phyloP scores from a whole-genome alignment of 2,888 invertebrate genomes.

The Idaea dimidiata region DNA sequence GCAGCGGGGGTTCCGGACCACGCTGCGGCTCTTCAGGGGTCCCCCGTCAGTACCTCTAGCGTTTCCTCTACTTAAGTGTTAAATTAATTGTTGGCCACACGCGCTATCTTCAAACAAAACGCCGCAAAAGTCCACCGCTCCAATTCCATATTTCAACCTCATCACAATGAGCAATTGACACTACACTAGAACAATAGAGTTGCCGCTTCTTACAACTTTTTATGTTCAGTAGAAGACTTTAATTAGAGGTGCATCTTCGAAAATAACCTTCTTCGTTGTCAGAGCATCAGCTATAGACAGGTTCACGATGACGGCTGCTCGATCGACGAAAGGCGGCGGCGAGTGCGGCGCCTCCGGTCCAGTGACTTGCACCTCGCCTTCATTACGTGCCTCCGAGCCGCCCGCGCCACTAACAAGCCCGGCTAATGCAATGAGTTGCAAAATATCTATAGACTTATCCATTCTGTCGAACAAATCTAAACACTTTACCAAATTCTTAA shows the following conservation, averaged over 20 bases:
- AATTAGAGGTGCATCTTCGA: conserved; percentile 75
- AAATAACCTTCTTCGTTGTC: conserved; percentile 76
- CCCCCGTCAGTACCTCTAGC: conserved; percentile 32
- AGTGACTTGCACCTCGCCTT: conserved; percentile 75
- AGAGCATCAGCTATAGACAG: conserved; percentile 71
- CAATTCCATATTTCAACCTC: conserved; percentile 43
- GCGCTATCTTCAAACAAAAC: conserved; percentile 22
- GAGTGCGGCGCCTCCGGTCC: conserved; percentile 62
- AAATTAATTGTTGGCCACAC: conserved; percentile 64
- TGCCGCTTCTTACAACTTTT: conserved; percentile 64
- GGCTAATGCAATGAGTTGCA: conserved; percentile 80
- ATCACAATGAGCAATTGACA: conserved; percentile 36
- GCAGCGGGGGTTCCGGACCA: conserved; percentile 49
- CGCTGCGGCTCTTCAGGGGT: conserved; percentile 43
- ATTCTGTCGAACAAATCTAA: conserved; percentile 36
- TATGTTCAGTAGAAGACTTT: conserved; percentile 62
- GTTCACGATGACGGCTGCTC: conserved; percentile 64
- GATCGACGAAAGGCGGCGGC: conserved; percentile 45
- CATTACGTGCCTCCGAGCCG: conserved; percentile 61
- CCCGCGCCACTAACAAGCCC: conserved; percentile 73
- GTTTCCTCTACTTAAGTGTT: conserved; percentile 57
- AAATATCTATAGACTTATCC: conserved; percentile 47
- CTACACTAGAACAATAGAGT: conserved; percentile 64
- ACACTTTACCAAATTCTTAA: conserved; percentile 36
- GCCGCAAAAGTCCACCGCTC: conserved; percentile 28